These are phyloP conservation scores for Perdita meconis DNA, from an alignment of 2,888 invertebrate genomes.

Conservation along the genomic window DNA sequence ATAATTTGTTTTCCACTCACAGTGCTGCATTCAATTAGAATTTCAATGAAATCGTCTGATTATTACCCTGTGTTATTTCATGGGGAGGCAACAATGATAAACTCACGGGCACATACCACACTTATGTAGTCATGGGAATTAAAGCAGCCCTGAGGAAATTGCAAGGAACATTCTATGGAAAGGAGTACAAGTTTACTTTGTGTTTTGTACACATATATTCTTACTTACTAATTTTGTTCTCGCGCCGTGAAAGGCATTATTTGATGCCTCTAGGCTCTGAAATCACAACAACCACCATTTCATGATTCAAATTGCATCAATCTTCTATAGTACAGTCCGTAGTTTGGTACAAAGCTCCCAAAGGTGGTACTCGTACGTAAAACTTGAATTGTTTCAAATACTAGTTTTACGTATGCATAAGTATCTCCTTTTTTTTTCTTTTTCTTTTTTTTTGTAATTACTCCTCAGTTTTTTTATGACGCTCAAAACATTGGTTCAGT, in stretches of 20 bases:
- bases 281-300: conserved; percentile 84
- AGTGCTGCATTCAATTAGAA: conserved; percentile 11
- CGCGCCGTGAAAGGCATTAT: conserved; percentile 85
- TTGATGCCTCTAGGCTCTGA: conserved; percentile 85
- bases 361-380: conserved; percentile 59
- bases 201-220: conserved; percentile 81
- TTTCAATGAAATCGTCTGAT: conserved; percentile 55
- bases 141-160: conserved; percentile 70
- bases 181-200: conserved; percentile 77
- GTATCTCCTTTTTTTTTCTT: conserved; percentile 30
- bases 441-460: conserved; percentile 22
- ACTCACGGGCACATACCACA: conserved; percentile 66
- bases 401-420: conserved; percentile 39
- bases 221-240: conserved; percentile 85
- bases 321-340: conserved; percentile 74
- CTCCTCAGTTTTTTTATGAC: conserved; percentile 39
- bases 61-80: conserved; percentile 68
- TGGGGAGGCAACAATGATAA: conserved; percentile 59
- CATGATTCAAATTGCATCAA: conserved; percentile 76
- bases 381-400: conserved; percentile 27
- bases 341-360: conserved; percentile 75
- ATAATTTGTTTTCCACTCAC: neutral
- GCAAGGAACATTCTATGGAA: conserved; percentile 68
- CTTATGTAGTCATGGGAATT: conserved; percentile 57
- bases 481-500: conserved; percentile 54